phyloP scores from a whole-genome alignment of 2,888 invertebrate genomes.

The Heliconius ismenius region DNA sequence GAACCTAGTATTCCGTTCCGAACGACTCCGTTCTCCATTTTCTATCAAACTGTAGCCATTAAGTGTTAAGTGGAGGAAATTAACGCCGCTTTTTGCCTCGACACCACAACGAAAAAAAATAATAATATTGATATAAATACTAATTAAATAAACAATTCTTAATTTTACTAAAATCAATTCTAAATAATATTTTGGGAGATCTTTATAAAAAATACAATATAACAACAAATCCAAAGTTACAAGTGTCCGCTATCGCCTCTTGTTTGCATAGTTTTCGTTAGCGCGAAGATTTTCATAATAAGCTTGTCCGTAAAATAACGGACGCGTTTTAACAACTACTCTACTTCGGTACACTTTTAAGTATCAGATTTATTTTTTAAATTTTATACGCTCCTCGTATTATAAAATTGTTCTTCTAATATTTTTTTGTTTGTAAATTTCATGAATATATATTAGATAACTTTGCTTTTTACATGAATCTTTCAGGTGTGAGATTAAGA shows the following conservation, averaged over 20 bases:
- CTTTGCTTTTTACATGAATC: not conserved
- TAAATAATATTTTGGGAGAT: not conserved
- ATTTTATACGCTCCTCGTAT: conserved; percentile 6
- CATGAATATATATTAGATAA: conserved; percentile 15
- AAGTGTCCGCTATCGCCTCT: conserved; percentile 13
- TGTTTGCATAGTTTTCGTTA: conserved; percentile 27
- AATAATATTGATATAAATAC: not conserved
- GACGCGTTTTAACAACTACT: conserved; percentile 23
- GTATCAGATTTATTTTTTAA: conserved; percentile 13
- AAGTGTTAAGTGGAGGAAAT: not conserved
- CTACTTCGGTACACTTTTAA: conserved; percentile 19
- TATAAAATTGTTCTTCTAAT: not conserved
- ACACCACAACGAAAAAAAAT: not conserved
- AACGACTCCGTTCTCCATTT: not conserved
- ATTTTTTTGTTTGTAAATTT: conserved; percentile 10
- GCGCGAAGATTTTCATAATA: conserved; percentile 28
- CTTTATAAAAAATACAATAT: conserved; percentile 6
- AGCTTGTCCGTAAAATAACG: conserved; percentile 25
- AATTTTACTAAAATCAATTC: not conserved
- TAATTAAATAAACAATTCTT: not conserved
- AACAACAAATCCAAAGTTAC: conserved; percentile 11
- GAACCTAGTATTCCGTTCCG: not conserved
- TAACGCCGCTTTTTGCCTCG: not conserved
- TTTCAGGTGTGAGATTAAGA: not conserved
- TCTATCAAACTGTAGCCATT: not conserved